A percentile compares a stretch with the other conserved stretches of the same genome.
These are phyloP conservation scores for Rhynchophorus ferrugineus DNA, from an alignment of 1,140 invertebrate species.

Conservation along the genomic window DNA sequence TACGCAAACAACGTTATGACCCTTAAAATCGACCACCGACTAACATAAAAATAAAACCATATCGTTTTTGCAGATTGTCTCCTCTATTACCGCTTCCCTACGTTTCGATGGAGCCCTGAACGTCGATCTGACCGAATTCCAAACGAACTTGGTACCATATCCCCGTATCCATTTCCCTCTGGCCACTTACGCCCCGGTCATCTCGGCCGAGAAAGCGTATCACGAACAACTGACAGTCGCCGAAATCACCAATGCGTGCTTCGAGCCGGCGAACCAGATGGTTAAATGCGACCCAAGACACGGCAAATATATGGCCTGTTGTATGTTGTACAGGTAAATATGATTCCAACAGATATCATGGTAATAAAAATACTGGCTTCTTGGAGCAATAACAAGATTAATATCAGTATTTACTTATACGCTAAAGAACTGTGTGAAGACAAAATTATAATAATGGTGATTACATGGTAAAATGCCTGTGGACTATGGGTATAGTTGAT, in stretches of 20 bases:
- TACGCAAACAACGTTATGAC: no score
- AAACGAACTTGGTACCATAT: conserved; percentile 80
- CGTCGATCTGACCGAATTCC: conserved; percentile 85
- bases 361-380: no score
- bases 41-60: no score
- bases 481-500: no score
- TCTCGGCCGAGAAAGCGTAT: conserved; percentile 72
- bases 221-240: conserved; percentile 50
- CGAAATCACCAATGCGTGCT: conserved; percentile 82
- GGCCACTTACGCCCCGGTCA: conserved; percentile 77
- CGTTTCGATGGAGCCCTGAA: conserved; percentile 86
- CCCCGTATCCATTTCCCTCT: conserved; percentile 77
- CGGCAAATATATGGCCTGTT: conserved; percentile 86
- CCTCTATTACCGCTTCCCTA: conserved; percentile 73
- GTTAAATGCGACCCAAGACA: conserved; percentile 85
- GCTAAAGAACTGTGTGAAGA: no score
- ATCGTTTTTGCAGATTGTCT: conserved; percentile 54
- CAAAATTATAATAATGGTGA: no score
- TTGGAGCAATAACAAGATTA: no score
- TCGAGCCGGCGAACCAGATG: conserved; percentile 85
- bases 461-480: no score
- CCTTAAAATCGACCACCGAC: no score
- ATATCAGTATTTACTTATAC: no score
- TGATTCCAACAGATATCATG: no score
- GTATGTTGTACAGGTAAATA: conserved; percentile 63